Evolutionary conservation across 2,888 invertebrate species (phyloP), one percentile per base, ranked within the genome.

Genomic region (Tiliacea citrago): DNA sequence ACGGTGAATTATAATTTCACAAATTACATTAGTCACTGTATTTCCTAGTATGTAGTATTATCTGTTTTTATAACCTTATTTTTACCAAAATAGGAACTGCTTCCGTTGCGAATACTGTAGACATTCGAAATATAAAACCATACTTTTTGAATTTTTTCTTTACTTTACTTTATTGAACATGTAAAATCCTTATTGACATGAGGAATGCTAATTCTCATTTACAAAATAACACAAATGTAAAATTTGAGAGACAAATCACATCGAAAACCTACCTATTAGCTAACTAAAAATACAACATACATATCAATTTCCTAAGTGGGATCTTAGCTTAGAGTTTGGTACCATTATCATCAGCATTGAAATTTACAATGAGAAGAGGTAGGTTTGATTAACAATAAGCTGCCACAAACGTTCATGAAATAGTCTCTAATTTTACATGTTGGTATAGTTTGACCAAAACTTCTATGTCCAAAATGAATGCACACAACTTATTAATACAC

Each of bases 101-200:
- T n/a, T n/a, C n/a, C n/a, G n/a, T n/a, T n/a, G n/a, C n/a, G n/a
- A n/a, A n/a, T n/a, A n/a, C n/a, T n/a, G n/a, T n/a, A n/a, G n/a
- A n/a, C 10, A 47, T 51, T 16, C 3, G 16, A 45, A 24, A 60
- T n/a, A 45, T 21, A 6, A 29, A 77, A 18, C 16, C 45, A 51
- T 21, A 35, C 2, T 0, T 39, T 39, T 39, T 39, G 2, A 39
- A 0, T 21, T 45, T 53, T 29, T 16, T n/a, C n/a, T n/a, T n/a
- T n/a, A n/a, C n/a, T n/a, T 96, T 96, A 96, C 96, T 96, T 96
- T 96, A 96, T 96, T 96, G 96, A 96, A 96, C 96, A 96, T 96
- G 96, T 96, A 96, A 96, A 96, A 95, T 95, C 96, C 95, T 94
- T 96, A 95, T 96, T 96, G 96, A 96, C 96, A 96, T 95, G 96